Base-by-base conservation (phyloP, 2,797 vertebrate genomes). In the Anguilla marmorata region DNA sequence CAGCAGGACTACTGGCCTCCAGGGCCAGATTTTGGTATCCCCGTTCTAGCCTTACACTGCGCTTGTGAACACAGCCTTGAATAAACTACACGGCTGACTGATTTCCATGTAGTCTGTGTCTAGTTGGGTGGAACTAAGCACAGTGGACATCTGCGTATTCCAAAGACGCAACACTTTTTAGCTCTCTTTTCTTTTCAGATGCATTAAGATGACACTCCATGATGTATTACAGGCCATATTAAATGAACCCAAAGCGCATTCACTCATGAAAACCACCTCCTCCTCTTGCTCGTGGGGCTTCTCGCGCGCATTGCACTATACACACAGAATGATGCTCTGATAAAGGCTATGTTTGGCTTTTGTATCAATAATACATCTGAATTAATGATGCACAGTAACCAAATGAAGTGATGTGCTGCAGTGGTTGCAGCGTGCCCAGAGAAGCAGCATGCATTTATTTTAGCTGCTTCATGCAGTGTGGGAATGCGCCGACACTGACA, bases 61-160 rank as follows among this genome's bases (percentile, higher is more conserved):
- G 48, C 56, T 48, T 2, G 1, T 69, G 6, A 66, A 41, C 79
- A 86, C 41, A 21, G 85, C 85, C 33, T 37, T 74, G 63, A 54
- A n/a, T 74, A 88, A 54, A 85, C 33, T 58, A 72, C 79, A 72
- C 48, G 30, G 63, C 79, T 83, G 58, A 87, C 63, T 69, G 86
- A 33, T 54, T 87, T 27, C 63, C 33, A 2, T 54, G 30, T 50
- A 52, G n/a, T 33, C 12, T 14, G 80, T 48, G 27, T 52, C 14
- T 2, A 30, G 14, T 85, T 19, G 54, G 41, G 30, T 56, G 84
- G 14, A 60, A 85, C 54, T 58, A 58, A 85, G 84, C 4, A 37
- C 33, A 16, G 12, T n/a, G 30, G 84, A 37, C 50, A 16, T 56
- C 11, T 60, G 37, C 54, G 30, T 60, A 58, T 16, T 60, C 30